These are phyloP conservation scores for Peromyscus polionotus DNA, from an alignment of 2,113 vertebrate species.

Conservation along the genomic window DNA sequence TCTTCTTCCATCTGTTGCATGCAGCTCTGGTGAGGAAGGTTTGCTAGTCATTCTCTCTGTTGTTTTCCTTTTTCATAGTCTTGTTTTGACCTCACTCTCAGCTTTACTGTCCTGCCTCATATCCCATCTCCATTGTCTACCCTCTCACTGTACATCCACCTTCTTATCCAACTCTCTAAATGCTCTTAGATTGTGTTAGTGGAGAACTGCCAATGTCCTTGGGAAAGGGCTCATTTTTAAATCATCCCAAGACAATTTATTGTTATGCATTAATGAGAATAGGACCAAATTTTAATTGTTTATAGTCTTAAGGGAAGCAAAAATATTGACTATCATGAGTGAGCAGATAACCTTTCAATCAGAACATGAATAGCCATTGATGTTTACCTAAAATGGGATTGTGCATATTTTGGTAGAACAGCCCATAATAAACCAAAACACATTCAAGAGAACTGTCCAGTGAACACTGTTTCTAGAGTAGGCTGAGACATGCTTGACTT, in stretches of 20 bases:
- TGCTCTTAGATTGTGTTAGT: not conserved
- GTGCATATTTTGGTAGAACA: conserved; percentile 21
- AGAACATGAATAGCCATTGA: not conserved
- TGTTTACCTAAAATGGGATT: not conserved
- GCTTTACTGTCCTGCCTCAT: not conserved
- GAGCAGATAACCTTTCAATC: not conserved
- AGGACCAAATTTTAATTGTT: not conserved
- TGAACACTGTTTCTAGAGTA: not conserved
- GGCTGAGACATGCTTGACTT: not conserved
- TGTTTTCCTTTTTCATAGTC: not conserved
- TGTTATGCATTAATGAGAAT: not conserved
- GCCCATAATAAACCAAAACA: not conserved
- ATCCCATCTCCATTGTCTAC: no score
- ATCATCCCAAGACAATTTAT: not conserved
- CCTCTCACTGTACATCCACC: not conserved
- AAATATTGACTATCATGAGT: not conserved
- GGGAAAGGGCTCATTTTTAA: not conserved
- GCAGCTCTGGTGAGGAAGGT: no score
- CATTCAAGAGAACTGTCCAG: not conserved
- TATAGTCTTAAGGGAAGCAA: not conserved
- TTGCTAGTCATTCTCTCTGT: not conserved
- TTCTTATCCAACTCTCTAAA: not conserved
- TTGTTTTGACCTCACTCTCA: not conserved
- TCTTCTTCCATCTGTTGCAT: no score
- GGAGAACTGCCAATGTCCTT: not conserved